Evolutionary conservation across 2,113 vertebrate genomes (phyloP), one percentile per base, ranked within the genome.

Genomic region (Dromaius novaehollandiae): DNA sequence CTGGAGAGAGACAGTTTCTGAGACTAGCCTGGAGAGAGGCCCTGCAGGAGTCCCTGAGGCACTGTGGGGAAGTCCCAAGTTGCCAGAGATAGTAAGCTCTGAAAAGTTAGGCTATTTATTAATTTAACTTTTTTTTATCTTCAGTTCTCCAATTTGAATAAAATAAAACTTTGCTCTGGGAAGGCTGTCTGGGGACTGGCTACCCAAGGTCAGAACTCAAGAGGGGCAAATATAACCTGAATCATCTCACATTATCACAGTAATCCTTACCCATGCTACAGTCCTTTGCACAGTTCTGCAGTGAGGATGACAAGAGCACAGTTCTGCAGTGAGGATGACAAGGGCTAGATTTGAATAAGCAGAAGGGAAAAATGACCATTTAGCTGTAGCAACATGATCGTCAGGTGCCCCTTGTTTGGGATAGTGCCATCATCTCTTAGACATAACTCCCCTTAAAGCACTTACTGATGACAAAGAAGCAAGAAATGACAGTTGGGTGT

Each of bases 21-120:
- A 60, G 38, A 30, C 60, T 56, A 78, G 11, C 25, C 13, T 28
- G 63, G 53, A 38, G 19, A 32, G 4, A 75, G 15, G 30, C 44
- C 13, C 18, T 79, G 21, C 42, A 79, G 36, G 48, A 79, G 25
- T 1, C 5, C 36, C 38, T 3, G 19, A 73, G 40, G 26, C 69
- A 93, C 5, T 0, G 0, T 38, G 44, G 16, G 12, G n/a, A 40
- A 20, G 55, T n/a, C 10, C n/a, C 40, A 63, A 44, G 26, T 8
- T 71, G 30, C 25, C 38, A 71, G 38, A 84, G 15, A 34, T 34
- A 11, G 15, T 7, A 46, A 44, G 18, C 69, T 38, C 34, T 48
- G 10, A 34, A 5, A 75, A 74, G 68, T 4, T n/a, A 5, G 11
- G 40, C 26, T 85, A 61, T 51, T 64, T 48, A 55, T 50, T 36